Conservation (phyloP, 2,797 vertebrate genomes). For the Fistularia commersonii region DNA sequence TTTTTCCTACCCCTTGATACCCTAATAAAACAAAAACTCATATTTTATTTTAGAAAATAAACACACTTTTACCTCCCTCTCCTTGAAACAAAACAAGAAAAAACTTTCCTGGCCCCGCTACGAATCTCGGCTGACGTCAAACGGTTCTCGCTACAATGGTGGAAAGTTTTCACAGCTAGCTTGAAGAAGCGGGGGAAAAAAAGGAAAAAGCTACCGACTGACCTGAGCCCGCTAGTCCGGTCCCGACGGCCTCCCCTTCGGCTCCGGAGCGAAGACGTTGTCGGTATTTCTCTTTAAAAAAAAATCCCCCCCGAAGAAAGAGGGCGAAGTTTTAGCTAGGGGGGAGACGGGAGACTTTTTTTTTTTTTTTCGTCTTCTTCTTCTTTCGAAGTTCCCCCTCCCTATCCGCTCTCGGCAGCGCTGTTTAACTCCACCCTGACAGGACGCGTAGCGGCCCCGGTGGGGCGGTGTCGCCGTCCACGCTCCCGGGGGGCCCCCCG, state of each 20-base stretch:
- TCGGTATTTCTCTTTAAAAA: not conserved
- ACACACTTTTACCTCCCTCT: not conserved
- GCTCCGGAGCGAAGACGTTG: not conserved
- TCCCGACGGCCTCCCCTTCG: conserved; percentile 20
- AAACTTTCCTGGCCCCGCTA: conserved; percentile 17
- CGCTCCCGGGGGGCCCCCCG: not conserved
- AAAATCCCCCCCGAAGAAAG: conserved; percentile 4
- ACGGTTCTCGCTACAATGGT: conserved; percentile 15
- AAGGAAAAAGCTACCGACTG: conserved; percentile 19
- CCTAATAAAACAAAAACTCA: too few relatives aligned
- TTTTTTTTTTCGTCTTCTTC: conserved; percentile 4
- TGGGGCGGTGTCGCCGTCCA: conserved; percentile 32
- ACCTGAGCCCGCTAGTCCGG: conserved; percentile 45
- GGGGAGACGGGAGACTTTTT: conserved; percentile 36
- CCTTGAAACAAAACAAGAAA: not conserved
- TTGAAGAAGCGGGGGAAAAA: too few relatives aligned
- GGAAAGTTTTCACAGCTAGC: conserved; percentile 50
- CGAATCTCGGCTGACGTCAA: conserved; percentile 50
- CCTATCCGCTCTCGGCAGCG: conserved; percentile 47
- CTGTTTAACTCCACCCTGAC: conserved; percentile 54
- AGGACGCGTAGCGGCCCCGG: conserved; percentile 11
- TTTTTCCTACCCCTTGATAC: too few relatives aligned
- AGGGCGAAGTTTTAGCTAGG: conserved; percentile 2
- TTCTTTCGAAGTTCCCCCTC: conserved; percentile 36
- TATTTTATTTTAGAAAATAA: too few relatives aligned